Evolutionary conservation across 1,140 invertebrate species (phyloP).

Genomic region (Brachionus asplanchnoidis): DNA sequence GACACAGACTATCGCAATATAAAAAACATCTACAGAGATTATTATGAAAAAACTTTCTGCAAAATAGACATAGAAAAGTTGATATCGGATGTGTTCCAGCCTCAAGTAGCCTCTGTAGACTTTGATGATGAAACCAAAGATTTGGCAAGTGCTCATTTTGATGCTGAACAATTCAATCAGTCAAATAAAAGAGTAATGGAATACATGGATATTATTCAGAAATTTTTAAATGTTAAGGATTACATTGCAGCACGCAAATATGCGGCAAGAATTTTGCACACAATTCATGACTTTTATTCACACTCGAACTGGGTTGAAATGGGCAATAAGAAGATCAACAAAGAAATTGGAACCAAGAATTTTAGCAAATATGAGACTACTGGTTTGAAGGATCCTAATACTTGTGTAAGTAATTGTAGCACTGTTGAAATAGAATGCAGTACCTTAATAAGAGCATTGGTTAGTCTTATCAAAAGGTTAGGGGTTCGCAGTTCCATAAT

Average conservation of each 20-base stretch:
- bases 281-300: slow-evolving; percentile 42
- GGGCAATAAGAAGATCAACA: slow-evolving; percentile 15
- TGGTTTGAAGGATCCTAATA: neutral
- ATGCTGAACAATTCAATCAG: slow-evolving; percentile 9
- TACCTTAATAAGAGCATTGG: neutral
- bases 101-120: slow-evolving; percentile 10
- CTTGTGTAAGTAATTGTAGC: neutral
- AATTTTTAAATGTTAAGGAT: neutral
- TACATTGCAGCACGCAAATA: neutral
- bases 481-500: neutral
- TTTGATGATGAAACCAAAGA: slow-evolving; percentile 13
- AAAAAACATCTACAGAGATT: slow-evolving; percentile 12
- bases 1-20: neutral
- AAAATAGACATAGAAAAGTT: slow-evolving; percentile 1
- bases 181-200: neutral
- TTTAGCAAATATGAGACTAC: neutral
- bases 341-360: neutral
- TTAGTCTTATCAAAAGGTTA: neutral
- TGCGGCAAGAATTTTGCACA: slow-evolving; percentile 4
- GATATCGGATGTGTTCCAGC: neutral
- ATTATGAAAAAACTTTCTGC: neutral
- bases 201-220: neutral
- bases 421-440: neutral
- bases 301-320: slow-evolving; percentile 43
- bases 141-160: slow-evolving; percentile 32